Evolutionary conservation across 2,113 vertebrate species (phyloP).

Genomic region (Pedetes capensis): DNA sequence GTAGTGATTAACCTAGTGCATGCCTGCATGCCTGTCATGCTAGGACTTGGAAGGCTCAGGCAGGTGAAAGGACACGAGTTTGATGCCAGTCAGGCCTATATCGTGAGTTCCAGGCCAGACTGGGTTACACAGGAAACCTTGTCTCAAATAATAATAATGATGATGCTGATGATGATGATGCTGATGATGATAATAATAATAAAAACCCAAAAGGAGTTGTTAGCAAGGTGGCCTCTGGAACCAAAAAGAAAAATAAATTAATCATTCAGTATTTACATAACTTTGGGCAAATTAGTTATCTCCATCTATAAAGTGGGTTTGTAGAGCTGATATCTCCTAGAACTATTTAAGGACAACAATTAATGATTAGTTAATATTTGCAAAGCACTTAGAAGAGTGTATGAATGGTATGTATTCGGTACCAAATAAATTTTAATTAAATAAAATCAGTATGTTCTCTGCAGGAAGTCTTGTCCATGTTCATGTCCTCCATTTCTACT

Average conservation of each 20-base stretch:
- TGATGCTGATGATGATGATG: no score
- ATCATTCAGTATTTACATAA: not conserved
- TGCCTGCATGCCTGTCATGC: no score
- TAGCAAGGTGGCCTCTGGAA: not conserved
- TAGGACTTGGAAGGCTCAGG: no score
- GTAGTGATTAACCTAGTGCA: no score
- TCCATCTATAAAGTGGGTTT: not conserved
- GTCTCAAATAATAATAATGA: no score
- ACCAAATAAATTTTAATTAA: not conserved
- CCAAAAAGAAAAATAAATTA: not conserved
- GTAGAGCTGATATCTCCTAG: not conserved
- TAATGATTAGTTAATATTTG: conserved; percentile 8
- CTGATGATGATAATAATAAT: no score
- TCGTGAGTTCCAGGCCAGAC: no score
- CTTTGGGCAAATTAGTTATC: not conserved
- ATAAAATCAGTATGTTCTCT: not conserved
- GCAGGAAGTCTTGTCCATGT: not conserved
- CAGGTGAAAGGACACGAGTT: no score
- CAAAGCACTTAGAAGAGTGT: not conserved
- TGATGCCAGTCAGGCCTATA: no score
- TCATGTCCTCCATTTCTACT: not conserved
- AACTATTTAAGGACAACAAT: not conserved
- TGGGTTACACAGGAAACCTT: no score
- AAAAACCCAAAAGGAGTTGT: no score
- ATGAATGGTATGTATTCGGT: not conserved